phyloP scores from a whole-genome alignment of 2,113 vertebrate genomes.

The Saccopteryx leptura region DNA sequence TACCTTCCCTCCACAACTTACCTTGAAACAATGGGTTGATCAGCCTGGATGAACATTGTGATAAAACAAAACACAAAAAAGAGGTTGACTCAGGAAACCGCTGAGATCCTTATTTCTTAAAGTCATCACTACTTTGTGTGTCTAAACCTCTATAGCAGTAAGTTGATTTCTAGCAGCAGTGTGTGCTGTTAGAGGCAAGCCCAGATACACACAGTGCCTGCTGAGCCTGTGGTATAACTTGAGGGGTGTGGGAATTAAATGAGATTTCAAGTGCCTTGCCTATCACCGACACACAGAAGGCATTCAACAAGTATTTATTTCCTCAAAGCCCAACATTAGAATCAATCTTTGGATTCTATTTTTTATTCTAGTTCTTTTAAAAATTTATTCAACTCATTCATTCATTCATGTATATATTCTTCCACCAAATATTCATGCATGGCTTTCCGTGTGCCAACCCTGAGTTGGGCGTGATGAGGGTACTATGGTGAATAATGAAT shows the following conservation, averaged over 20 bases:
- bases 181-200: not conserved
- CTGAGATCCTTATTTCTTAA: not conserved
- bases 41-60: not conserved
- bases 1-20: not conserved
- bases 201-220: not conserved
- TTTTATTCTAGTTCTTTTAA: not conserved
- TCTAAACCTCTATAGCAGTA: slow-evolving; percentile 21
- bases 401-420: not conserved
- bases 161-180: not conserved
- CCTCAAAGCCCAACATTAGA: not conserved
- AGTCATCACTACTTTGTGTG: slow-evolving; percentile 21
- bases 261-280: not conserved
- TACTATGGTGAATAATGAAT: no score
- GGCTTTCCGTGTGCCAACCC: not conserved
- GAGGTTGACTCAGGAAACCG: not conserved
- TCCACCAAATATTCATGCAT: not conserved
- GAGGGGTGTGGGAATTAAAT: not conserved
- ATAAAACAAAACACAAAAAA: slow-evolving; percentile 20
- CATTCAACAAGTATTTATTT: not conserved
- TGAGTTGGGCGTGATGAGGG: no score
- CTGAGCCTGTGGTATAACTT: not conserved
- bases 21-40: not conserved
- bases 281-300: not conserved
- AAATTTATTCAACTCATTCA: not conserved
- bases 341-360: not conserved